Evolutionary conservation across 1,140 invertebrate genomes (phyloP).

Genomic region (Pseudomyrmex cubaensis): DNA sequence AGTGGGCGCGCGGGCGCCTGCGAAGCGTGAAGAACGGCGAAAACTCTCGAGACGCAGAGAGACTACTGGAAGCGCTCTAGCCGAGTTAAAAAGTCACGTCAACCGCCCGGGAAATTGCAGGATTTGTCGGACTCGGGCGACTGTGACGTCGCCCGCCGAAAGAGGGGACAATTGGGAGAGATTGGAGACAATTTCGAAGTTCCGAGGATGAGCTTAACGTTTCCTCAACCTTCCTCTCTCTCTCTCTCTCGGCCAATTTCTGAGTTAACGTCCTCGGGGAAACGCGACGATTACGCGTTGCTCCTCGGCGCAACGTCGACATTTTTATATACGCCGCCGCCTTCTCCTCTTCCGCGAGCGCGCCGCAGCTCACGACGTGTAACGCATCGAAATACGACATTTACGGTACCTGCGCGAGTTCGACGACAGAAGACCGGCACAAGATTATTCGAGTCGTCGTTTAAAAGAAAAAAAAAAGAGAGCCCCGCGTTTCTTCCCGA

Average conservation of each 20-base stretch:
- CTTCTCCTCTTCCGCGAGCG: neutral
- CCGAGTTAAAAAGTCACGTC: constrained; percentile 58
- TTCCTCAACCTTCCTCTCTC: neutral
- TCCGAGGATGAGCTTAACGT: constrained; percentile 45
- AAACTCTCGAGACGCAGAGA: constrained; percentile 5
- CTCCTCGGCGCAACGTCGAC: constrained; percentile 23
- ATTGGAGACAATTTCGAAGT: constrained; percentile 59
- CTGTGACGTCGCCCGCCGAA: constrained; percentile 17
- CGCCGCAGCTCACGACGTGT: neutral
- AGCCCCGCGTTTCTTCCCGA: neutral
- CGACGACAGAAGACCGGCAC: neutral
- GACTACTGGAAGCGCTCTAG: neutral
- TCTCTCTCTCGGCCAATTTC: constrained; percentile 18
- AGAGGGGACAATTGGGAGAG: constrained; percentile 53
- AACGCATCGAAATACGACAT: constrained; percentile 32
- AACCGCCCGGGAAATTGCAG: constrained; percentile 45
- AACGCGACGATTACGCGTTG: constrained; percentile 41
- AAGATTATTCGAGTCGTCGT: neutral
- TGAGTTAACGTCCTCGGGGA: constrained; percentile 44
- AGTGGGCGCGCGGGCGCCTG: neutral
- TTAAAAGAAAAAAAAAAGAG: neutral
- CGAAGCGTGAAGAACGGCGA: constrained; percentile 21
- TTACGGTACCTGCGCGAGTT: neutral
- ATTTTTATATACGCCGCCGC: neutral
- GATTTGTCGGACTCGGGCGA: constrained; percentile 55